A percentile compares a stretch with the other conserved stretches of the same genome.
Conservation (phyloP, 2,888 invertebrate species). For the Phlogophora meticulosa region DNA sequence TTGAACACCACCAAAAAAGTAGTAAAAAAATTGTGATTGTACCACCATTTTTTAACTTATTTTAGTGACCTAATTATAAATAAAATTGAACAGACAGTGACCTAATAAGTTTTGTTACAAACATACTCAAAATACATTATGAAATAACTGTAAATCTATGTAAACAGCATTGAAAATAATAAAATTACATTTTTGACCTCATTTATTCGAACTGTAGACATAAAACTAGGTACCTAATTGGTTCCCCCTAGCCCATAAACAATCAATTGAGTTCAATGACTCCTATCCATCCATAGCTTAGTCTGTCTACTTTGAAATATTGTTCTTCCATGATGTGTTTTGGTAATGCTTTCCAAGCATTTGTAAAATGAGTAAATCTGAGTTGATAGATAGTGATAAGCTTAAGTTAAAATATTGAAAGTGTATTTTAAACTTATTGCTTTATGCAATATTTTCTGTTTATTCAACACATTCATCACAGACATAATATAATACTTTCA, state of each 20-base stretch:
- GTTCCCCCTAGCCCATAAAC: background rate
- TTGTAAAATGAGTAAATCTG: background rate
- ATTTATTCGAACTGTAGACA: background rate
- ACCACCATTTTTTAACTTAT: background rate
- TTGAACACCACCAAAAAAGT: background rate
- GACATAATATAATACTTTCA: background rate
- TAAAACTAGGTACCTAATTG: background rate
- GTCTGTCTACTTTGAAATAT: background rate
- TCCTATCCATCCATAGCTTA: background rate
- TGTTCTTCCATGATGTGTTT: background rate
- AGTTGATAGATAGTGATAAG: background rate
- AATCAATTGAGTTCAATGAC: slow-evolving; percentile 26
- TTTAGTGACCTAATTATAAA: slow-evolving; percentile 27
- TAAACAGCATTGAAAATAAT: too few relatives aligned
- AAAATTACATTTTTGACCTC: too few relatives aligned
- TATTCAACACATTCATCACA: background rate
- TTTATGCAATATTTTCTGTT: background rate
- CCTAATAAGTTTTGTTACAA: background rate
- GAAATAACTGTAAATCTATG: too few relatives aligned
- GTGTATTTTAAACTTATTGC: background rate
- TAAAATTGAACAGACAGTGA: slow-evolving; percentile 13
- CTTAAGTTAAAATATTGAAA: background rate
- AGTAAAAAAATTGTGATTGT: too few relatives aligned
- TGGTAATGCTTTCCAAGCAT: background rate
- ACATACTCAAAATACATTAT: too few relatives aligned